Evolutionary conservation across 1,140 invertebrate genomes (phyloP), one percentile per base, ranked within the genome.

Genomic region (Colletes latitarsis): DNA sequence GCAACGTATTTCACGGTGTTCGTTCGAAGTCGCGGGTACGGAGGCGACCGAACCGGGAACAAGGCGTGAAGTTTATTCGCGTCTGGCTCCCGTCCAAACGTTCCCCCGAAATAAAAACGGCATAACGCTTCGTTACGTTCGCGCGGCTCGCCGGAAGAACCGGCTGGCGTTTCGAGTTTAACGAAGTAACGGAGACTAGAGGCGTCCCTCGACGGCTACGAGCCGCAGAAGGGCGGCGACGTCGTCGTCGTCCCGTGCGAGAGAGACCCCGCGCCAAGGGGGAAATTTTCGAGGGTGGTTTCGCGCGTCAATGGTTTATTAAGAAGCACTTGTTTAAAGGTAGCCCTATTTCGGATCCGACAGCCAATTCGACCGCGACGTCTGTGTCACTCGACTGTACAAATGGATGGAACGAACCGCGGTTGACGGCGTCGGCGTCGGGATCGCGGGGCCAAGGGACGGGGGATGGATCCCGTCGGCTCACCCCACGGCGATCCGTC

Each of bases 311-410:
- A 93, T 93, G 92, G 89, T 93, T 93, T 93, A 93, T 93, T 93
- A 93, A 93, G 92, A 90, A 93, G 92, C 92, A 93, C 92, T 93
- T 93, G 92, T 93, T 93, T 93, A 93, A 93, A 93, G 91, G 90
- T 90, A 91, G 89, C 90, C 91, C 90, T 89, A 66, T 88, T 88
- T 86, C 88, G 77, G 81, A 87, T 83, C 84, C 89, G 90, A 92
- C 88, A 90, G 92, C 90, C 91, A 93, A 92, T 92, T 92, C 86
- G 84, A 86, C 83, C 87, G 85, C 85, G 82, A 86, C 84, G 87
- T 83, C 82, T 84, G 87, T 89, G 87, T 88, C 83, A 83, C 78
- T 88, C 84, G 85, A 77, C 90, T 88, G 87, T 90, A 92, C 90
- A 91, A 92, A 91, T 91, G 90, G 89, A 91, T 85, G 82, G 82